These are phyloP conservation scores for Aviceda subcristata DNA, from an alignment of 2,113 vertebrate genomes.

Conservation along the genomic window DNA sequence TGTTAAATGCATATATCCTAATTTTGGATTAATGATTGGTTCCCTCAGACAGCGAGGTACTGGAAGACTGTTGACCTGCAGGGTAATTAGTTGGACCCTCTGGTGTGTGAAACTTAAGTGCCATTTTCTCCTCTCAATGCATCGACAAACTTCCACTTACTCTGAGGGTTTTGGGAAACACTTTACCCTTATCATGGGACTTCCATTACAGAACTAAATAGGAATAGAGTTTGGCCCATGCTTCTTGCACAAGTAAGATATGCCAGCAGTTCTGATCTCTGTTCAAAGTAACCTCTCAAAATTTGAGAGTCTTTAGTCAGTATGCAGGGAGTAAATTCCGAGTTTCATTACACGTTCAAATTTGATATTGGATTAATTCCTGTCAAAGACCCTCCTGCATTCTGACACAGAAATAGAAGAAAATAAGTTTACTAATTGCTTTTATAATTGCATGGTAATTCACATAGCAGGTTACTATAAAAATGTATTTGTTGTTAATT, in stretches of 20 bases:
- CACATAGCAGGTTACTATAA: background rate
- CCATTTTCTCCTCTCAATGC: background rate
- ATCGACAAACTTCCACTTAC: background rate
- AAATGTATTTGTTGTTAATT: background rate
- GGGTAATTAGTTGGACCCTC: background rate
- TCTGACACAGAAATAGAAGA: background rate
- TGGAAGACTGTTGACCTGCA: background rate
- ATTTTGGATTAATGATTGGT: background rate
- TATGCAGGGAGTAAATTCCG: background rate
- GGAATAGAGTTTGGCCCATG: background rate
- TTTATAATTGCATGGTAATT: background rate
- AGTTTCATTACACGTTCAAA: background rate
- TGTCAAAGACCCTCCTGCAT: background rate
- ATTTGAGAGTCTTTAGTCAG: background rate
- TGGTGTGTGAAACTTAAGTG: background rate
- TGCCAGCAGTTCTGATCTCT: background rate
- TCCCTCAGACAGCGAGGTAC: background rate
- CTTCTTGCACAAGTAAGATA: background rate
- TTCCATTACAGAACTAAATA: background rate
- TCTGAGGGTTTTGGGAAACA: background rate
- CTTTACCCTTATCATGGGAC: background rate
- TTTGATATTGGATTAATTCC: background rate
- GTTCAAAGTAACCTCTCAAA: background rate
- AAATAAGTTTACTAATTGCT: background rate
- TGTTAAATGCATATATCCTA: background rate